Conservation (phyloP, 2,888 invertebrate species). For the Rosalia funebris region DNA sequence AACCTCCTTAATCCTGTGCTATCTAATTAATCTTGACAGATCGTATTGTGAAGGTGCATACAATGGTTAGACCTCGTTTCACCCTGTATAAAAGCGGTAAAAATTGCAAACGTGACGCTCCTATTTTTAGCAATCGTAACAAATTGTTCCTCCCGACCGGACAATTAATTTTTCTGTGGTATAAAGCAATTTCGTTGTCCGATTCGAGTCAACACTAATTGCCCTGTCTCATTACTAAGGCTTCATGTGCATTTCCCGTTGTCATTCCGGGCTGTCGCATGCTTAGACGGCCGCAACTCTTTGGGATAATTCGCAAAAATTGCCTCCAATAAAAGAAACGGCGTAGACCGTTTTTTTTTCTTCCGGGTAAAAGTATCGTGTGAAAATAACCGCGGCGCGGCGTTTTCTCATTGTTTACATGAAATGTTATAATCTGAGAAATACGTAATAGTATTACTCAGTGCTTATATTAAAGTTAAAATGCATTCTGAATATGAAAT, state of each 20-base stretch:
- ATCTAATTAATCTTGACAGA: no score
- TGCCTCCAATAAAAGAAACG: constrained; percentile 4
- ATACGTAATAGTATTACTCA: constrained; percentile 32
- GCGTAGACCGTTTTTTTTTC: constrained; percentile 24
- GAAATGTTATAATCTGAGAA: constrained; percentile 23
- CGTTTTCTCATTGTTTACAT: constrained; percentile 39
- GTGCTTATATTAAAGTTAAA: constrained; percentile 31
- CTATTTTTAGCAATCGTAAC: no score
- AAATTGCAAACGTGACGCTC: no score
- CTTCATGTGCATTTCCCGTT: constrained; percentile 14
- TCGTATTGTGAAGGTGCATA: no score
- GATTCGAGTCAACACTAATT: not conserved
- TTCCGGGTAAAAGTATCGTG: constrained; percentile 35
- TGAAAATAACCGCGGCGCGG: constrained; percentile 34
- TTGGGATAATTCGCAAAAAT: constrained; percentile 3
- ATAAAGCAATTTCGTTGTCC: not conserved
- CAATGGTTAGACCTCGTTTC: no score
- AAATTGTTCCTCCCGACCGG: no score
- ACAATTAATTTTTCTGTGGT: not conserved
- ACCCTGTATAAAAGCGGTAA: no score
- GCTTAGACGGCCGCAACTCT: not conserved
- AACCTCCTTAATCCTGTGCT: no score
- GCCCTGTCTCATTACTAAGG: constrained; percentile 1
- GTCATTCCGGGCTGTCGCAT: not conserved
- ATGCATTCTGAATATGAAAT: constrained; percentile 39